A percentile compares a stretch with the other conserved stretches of the same genome.
Conservation (phyloP, 2,113 vertebrate species). For the Osmerus eperlanus region DNA sequence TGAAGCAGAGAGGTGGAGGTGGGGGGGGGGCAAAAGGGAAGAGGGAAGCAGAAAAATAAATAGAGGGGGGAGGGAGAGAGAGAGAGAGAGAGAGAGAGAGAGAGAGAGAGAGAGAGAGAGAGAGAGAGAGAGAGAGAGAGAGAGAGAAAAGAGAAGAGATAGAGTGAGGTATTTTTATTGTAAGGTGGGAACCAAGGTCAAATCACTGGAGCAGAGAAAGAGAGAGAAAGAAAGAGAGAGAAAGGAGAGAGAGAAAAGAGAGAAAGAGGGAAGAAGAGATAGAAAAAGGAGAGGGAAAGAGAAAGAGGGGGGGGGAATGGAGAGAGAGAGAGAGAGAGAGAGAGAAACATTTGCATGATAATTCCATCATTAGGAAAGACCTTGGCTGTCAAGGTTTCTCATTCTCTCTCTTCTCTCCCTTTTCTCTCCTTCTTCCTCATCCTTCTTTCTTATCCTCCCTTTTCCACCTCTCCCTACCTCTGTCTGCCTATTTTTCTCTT, state of each 20-base stretch:
- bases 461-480: not conserved
- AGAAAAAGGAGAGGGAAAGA: not conserved
- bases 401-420: not conserved
- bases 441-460: not conserved
- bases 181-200: slow-evolving; percentile 67
- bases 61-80: slow-evolving; percentile 41
- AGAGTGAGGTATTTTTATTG: slow-evolving; percentile 48
- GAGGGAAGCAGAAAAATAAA: slow-evolving; percentile 10
- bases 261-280: slow-evolving; percentile 13
- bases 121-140: slow-evolving; percentile 12
- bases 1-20: not conserved
- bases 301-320: not conserved
- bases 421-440: not conserved
- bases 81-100: slow-evolving; percentile 8
- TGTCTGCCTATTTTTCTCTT: slow-evolving; percentile 60
- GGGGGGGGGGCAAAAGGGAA: not conserved
- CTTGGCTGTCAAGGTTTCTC: slow-evolving; percentile 59
- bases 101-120: not conserved
- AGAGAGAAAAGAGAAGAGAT: slow-evolving; percentile 28
- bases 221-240: slow-evolving; percentile 14
- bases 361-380: slow-evolving; percentile 69
- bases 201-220: slow-evolving; percentile 46
- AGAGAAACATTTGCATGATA: slow-evolving; percentile 59
- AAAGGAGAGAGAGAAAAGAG: not conserved
- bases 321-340: slow-evolving; percentile 4